Base-by-base conservation (phyloP, 2,797 vertebrate species). In the Macroramphosus scolopax region DNA sequence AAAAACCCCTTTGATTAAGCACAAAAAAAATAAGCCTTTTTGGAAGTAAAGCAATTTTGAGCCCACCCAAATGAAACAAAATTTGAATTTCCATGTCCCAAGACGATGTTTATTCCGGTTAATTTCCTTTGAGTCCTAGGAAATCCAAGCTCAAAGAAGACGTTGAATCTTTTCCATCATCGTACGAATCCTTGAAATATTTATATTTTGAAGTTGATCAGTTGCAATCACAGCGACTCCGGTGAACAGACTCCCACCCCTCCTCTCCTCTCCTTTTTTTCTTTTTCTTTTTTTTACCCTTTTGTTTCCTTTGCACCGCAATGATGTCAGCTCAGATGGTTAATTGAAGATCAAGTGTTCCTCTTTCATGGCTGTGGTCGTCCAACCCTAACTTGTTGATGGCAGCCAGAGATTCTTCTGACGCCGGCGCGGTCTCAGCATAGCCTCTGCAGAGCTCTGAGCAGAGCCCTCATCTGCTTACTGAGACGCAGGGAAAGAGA, bases 381-480 rank as follows among this genome's bases (percentile, higher is more conserved):
- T 84, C 85, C 85, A 81, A 61, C 82, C 91, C 84, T 92, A 95
- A 98, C 95, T 97, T 98, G 95, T 98, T 98, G 95, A 96, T 96
- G 95, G 89, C 91, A 90, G 89, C 69, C 78, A 63, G 72, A 75
- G 81, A 85, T 81, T 78, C 81, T 90, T 90, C 86, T 84, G 84
- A 87, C 51, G 87, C 89, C 89, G 89, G 91, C 91, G 91, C 90
- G 88, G 88, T 87, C 91, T 90, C 89, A 84, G 91, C 91, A 91
- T 87, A 87, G 91, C 88, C 88, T 91, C 87, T 91, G 92, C 90
- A 90, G 93, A 91, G 91, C 90, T 91, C 91, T 88, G 91, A 91
- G 87, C 89, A 90, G 90, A 93, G 92, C 91, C 88, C 92, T 93
- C 91, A 88, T 93, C 93, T 92, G 92, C 89, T 85, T 86, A 89